phyloP scores from a whole-genome alignment of 2,888 invertebrate species.

The Leuctra nigra region DNA sequence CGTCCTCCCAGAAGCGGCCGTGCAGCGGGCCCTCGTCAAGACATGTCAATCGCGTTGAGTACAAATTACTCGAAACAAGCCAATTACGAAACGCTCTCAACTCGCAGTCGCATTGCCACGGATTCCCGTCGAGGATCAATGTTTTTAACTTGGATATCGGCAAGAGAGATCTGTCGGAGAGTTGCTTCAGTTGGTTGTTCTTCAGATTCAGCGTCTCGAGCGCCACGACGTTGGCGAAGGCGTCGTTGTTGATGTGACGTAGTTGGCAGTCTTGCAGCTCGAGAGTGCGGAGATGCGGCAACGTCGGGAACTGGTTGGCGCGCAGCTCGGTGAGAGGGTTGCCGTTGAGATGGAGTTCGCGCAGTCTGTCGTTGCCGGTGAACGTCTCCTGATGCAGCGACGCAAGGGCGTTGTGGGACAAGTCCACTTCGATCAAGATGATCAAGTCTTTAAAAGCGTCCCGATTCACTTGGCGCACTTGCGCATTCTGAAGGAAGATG shows the following conservation, averaged over 20 bases:
- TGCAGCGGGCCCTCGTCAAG: conserved; percentile 54
- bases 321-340: conserved; percentile 70
- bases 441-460: conserved; percentile 82
- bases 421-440: conserved; percentile 79
- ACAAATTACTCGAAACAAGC: conserved; percentile 67
- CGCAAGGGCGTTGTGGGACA: conserved; percentile 73
- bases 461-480: conserved; percentile 66
- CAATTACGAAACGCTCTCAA: conserved; percentile 76
- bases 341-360: conserved; percentile 69
- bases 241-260: conserved; percentile 64
- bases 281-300: conserved; percentile 73
- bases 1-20: conserved; percentile 68
- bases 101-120: conserved; percentile 86
- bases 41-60: conserved; percentile 66
- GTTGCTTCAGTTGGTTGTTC: conserved; percentile 66
- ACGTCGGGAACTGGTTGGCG: conserved; percentile 71
- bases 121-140: conserved; percentile 74
- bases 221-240: conserved; percentile 66
- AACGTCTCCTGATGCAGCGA: conserved; percentile 73
- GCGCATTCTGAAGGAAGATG: conserved; percentile 69
- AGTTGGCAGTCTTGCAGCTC: conserved; percentile 76
- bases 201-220: conserved; percentile 73
- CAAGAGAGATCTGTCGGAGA: conserved; percentile 59
- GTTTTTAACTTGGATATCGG: conserved; percentile 73
- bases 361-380: conserved; percentile 73